Evolutionary conservation across 2,113 vertebrate genomes (phyloP), one percentile per base, ranked within the genome.

Genomic region (Coturnix japonica): DNA sequence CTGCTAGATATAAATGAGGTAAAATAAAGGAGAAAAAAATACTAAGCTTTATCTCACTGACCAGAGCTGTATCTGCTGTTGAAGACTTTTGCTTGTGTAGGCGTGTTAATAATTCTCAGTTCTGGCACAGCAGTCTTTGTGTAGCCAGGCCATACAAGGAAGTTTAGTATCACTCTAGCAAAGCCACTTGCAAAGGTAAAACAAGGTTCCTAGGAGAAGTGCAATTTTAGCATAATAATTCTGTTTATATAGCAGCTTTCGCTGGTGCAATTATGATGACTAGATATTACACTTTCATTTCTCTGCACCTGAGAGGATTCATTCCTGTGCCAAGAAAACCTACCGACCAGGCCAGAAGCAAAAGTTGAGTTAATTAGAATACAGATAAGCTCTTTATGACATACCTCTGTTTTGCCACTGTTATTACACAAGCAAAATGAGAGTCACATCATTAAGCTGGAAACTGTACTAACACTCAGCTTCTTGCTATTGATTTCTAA

Each of bases 241-340:
- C 88, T 95, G 94, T 95, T 95, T 95, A 94, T 90, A 93, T 83
- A 93, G 88, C 93, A 95, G 90, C 88, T 93, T 95, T 95, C 93
- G 77, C 90, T 86, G 70, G 81, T 85, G 76, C 85, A 91, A 92
- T 95, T 95, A 93, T 81, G 85, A 95, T 94, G 85, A 91, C 82
- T 95, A 83, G 94, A 95, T 95, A 92, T 92, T 95, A 83, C 66
- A 77, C 64, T 95, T 25, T 43, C 63, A 81, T 92, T 69, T 86
- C 84, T 77, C 69, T 94, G 93, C 85, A 96, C 94, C 94, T 92
- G 93, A 87, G 87, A 95, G 90, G 67, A 89, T 96, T 94, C 85
- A 51, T 85, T 92, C 67, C 72, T 81, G 53, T 90, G 94, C 94
- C 94, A 95, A 95, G 79, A 90, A 91, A 95, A 77, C 81, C 85